Evolutionary conservation across 2,113 vertebrate species (phyloP).

Genomic region (Corythaixoides concolor): DNA sequence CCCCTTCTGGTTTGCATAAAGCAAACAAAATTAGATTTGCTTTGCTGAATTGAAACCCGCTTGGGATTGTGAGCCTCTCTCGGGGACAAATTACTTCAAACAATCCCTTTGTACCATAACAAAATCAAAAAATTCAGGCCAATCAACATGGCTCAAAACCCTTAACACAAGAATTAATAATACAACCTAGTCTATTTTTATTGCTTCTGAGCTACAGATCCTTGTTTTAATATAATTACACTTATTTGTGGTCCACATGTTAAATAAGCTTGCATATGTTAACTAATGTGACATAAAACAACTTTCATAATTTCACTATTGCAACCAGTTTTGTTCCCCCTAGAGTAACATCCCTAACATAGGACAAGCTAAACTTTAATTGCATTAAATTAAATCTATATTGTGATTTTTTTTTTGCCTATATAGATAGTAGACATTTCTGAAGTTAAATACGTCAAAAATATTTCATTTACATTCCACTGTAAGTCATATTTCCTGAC

Average conservation of each 20-base stretch:
- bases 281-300: slow-evolving; percentile 81
- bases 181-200: slow-evolving; percentile 90
- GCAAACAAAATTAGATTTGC: slow-evolving; percentile 99
- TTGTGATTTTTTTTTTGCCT: slow-evolving; percentile 56
- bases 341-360: slow-evolving; percentile 69
- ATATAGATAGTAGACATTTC: slow-evolving; percentile 59
- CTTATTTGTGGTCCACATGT: slow-evolving; percentile 83
- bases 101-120: slow-evolving; percentile 99
- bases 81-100: slow-evolving; percentile 99
- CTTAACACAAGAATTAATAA: slow-evolving; percentile 99
- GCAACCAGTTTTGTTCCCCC: slow-evolving; percentile 74
- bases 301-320: slow-evolving; percentile 79
- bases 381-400: slow-evolving; percentile 74
- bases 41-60: slow-evolving; percentile 99
- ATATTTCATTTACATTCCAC: slow-evolving; percentile 45
- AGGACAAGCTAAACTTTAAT: slow-evolving; percentile 74
- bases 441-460: slow-evolving; percentile 54
- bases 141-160: slow-evolving; percentile 97
- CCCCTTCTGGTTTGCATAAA: slow-evolving; percentile 99
- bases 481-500: neutral
- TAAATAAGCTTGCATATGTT: slow-evolving; percentile 84
- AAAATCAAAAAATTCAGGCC: slow-evolving; percentile 95
- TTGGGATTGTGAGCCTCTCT: slow-evolving; percentile 98
- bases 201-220: slow-evolving; percentile 86
- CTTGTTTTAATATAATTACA: slow-evolving; percentile 85